Evolutionary conservation across 1,140 invertebrate species (phyloP), one percentile per base, ranked within the genome.

Genomic region (Neelides sp.): DNA sequence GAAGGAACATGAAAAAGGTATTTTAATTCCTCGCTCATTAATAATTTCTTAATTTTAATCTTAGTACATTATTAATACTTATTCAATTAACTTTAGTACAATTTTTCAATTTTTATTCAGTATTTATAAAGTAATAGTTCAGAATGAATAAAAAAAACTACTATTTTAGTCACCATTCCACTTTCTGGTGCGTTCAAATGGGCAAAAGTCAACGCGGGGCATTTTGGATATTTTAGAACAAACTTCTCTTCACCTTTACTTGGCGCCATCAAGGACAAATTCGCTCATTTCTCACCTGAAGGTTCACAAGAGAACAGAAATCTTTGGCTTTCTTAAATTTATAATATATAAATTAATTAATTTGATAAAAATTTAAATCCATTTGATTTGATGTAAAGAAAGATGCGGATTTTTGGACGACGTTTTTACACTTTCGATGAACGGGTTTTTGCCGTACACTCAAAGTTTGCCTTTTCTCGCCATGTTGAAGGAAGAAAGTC

Each of bases 201-300:
- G 81, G 68, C 91, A 1, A 93, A 93, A 71, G 76, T 93, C 28
- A 95, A 95, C 63, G 75, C 76, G 39, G 75, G 83, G 52, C 84
- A 92, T 71, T 73, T 81, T 12, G 89, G 89, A 1, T 94, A 83
- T 63, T 94, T 91, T 65, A 72, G 86, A 36, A 85, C 93, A 0
- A 90, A 90, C 64, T 94, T 94, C 27, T 12, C 44, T 20, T 8
- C 15, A 2, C n/a, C 28, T 2, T 28, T 36, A n/a, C 30, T 46
- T 37, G 20, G 28, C n/a, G 30, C 27, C 3, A 46, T 60, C 10
- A 53, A 48, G 24, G n/a, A 17, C 3, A 15, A 40, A 4, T 48
- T 26, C 28, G n/a, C 26, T 10, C 36, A 32, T 4, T 60, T 57
- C 35, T 50, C 32, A 7, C 45, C 55, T 0, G 35, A 35, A 30